Evolutionary conservation across 2,888 invertebrate species (phyloP).

Genomic region (Pocota personata): DNA sequence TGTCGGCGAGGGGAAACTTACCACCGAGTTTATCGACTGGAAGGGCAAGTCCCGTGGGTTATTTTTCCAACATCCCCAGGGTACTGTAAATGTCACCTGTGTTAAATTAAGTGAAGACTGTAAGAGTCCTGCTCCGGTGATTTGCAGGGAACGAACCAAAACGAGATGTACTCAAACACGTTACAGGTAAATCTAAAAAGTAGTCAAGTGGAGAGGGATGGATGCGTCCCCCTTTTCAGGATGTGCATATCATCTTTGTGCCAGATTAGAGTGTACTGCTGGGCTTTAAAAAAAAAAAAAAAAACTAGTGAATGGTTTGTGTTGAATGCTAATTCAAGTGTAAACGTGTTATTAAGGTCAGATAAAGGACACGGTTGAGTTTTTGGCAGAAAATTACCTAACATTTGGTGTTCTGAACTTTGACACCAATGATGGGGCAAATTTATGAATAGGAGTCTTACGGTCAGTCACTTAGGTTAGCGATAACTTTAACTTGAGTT

Average conservation of each 20-base stretch:
- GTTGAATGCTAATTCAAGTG: slow-evolving; percentile 25
- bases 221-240: not conserved
- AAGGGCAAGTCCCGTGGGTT: slow-evolving; percentile 71
- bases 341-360: not conserved
- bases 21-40: slow-evolving; percentile 36
- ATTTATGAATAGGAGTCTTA: not conserved
- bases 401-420: not conserved
- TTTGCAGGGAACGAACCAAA: slow-evolving; percentile 72
- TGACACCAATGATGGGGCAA: not conserved
- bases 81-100: slow-evolving; percentile 75
- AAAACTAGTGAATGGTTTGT: not conserved
- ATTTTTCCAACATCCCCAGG: slow-evolving; percentile 64
- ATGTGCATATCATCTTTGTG: slow-evolving; percentile 9
- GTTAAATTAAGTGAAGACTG: slow-evolving; percentile 75
- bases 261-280: not conserved
- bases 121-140: slow-evolving; percentile 55
- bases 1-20: not conserved
- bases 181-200: slow-evolving; percentile 77
- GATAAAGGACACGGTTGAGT: not conserved
- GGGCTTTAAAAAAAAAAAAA: not conserved
- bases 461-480: too few species aligned
- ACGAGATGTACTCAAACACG: slow-evolving; percentile 80
- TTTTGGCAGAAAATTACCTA: not conserved
- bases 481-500: too few species aligned
- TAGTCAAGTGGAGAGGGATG: not conserved